These are phyloP conservation scores for Eumerus sabulonum DNA, from an alignment of 2,888 invertebrate species.

Conservation along the genomic window DNA sequence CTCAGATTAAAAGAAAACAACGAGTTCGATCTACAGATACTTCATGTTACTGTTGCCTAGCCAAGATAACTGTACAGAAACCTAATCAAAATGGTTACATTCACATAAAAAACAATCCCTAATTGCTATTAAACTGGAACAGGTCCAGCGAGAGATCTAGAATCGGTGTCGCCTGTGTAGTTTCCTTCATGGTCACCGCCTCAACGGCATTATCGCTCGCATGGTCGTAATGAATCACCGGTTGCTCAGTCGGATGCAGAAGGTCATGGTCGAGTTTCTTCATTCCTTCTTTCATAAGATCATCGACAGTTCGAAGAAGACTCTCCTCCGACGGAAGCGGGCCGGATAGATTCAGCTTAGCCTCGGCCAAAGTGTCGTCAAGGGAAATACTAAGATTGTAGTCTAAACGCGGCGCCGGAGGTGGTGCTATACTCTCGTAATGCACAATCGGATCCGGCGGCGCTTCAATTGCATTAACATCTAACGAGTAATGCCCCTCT, in stretches of 20 bases:
- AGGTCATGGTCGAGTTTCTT: constrained; percentile 70
- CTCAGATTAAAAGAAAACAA: too few relatives aligned
- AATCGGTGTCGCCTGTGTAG: constrained; percentile 71
- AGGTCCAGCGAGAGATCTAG: constrained; percentile 77
- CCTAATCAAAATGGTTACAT: too few relatives aligned
- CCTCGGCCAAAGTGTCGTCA: constrained; percentile 77
- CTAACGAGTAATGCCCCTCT: constrained; percentile 77
- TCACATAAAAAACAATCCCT: background rate
- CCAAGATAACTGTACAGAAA: constrained; percentile 26
- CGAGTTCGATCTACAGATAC: too few relatives aligned
- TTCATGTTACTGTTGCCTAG: too few relatives aligned
- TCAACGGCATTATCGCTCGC: constrained; percentile 78
- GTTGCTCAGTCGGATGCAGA: constrained; percentile 58
- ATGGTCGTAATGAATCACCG: constrained; percentile 75
- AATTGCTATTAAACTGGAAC: constrained; percentile 77
- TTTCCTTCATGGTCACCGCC: constrained; percentile 76
- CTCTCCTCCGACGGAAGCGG: constrained; percentile 78
- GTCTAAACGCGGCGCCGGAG: constrained; percentile 71
- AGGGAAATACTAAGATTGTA: constrained; percentile 77
- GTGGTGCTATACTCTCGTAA: constrained; percentile 66
- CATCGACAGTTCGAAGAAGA: constrained; percentile 76
- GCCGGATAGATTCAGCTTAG: constrained; percentile 77
- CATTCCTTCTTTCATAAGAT: constrained; percentile 74
- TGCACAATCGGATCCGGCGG: constrained; percentile 72
- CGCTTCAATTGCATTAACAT: constrained; percentile 76